Evolutionary conservation across 2,113 vertebrate genomes (phyloP).

Genomic region (Grammomys surdaster): DNA sequence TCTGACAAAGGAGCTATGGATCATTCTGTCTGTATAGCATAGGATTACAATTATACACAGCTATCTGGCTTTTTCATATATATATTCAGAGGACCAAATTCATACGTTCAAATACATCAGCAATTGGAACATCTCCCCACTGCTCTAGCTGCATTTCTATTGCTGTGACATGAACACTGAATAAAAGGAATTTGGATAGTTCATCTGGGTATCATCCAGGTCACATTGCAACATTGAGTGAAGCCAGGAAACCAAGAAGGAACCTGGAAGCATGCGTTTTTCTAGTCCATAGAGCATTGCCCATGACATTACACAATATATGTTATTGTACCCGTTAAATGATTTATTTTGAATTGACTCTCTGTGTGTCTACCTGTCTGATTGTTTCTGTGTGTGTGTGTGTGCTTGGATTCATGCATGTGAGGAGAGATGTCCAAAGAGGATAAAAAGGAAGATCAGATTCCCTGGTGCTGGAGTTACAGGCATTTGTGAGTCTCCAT

Average conservation of each 20-base stretch:
- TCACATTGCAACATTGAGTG: neutral
- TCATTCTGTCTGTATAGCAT: neutral
- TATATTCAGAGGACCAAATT: neutral
- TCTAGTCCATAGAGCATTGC: neutral
- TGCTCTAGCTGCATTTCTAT: neutral
- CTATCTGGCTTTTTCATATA: neutral
- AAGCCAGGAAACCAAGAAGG: neutral
- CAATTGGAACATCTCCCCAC: too few relatives aligned
- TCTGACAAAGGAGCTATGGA: neutral
- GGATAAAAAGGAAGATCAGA: neutral
- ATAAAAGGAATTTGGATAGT: neutral
- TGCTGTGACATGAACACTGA: neutral
- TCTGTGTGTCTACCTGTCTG: neutral
- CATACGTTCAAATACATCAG: neutral
- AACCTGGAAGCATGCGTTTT: too few relatives aligned
- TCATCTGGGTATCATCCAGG: neutral
- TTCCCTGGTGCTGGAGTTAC: neutral
- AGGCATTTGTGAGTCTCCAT: neutral
- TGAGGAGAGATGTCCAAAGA: neutral
- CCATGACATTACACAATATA: neutral
- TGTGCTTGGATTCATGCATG: neutral
- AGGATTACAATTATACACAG: too few relatives aligned
- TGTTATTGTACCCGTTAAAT: neutral
- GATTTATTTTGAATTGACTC: neutral
- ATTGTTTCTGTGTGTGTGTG: neutral